Base-by-base conservation (phyloP, 2,113 vertebrate genomes). In the Balaenoptera acutorostrata region DNA sequence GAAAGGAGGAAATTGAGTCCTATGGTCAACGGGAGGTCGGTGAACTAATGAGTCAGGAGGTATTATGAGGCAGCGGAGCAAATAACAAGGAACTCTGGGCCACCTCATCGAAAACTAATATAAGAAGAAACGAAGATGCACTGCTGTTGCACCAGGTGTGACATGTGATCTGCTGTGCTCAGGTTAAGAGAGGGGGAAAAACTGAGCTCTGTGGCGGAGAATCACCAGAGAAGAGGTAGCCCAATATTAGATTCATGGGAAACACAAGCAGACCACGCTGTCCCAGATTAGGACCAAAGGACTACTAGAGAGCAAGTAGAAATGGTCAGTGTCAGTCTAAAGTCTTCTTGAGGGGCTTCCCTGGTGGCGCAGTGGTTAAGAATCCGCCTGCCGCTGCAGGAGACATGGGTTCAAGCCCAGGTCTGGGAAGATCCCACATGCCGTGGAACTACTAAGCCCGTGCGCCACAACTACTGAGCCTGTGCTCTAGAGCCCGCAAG, bases 1-100 rank as follows among this genome's bases (percentile, higher is more conserved):
- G 64, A 94, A 93, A 91, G 66, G 86, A 97, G 91, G 91, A 96
- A 89, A 96, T 1, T 69, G 96, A 94, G 93, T 86, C 55, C 41
- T 81, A 39, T 0, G 1, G 90, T 85, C 85, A 90, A 95, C 88
- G 29, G 41, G 66, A 88, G 77, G 89, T 21, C 59, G 64, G 87
- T 0, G 0, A 83, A 92, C 68, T 80, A 97, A 93, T 46, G 96
- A 97, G 66, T 93, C 96, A 66, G 69, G 18, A 82, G 92, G 59
- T 75, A 49, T 96, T 59, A 83, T 31, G 44, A 91, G 49, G 77
- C 66, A 78, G 46, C 75, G 55, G 91, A 96, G 80, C 91, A 96
- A 93, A 68, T 83, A 93, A 96, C 78, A 95, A 88, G 95, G 75
- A 85, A 90, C 66, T 89, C 55, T 20, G 44, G 89, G 64, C 55